Conservation (phyloP, 2,888 invertebrate species). For the Loripinus fragilis region DNA sequence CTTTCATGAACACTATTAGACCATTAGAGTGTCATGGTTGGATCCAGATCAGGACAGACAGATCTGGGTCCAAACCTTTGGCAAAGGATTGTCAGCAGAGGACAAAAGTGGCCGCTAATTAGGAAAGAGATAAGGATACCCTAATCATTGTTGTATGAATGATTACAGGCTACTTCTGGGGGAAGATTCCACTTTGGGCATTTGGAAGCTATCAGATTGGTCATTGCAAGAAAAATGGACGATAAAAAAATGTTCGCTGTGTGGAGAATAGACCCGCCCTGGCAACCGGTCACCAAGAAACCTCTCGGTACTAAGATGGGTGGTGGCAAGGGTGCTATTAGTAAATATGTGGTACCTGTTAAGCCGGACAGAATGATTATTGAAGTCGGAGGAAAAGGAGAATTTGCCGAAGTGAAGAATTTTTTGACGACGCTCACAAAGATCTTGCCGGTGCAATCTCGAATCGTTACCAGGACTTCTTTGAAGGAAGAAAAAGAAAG, state of each 20-base stretch:
- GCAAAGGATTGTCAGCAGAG: too few relatives aligned
- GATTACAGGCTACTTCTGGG: conserved; percentile 90
- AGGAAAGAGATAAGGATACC: too few relatives aligned
- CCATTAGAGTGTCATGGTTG: too few relatives aligned
- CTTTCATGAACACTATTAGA: too few relatives aligned
- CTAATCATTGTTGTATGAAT: too few relatives aligned
- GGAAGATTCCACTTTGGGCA: conserved; percentile 92
- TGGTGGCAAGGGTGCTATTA: conserved; percentile 97
- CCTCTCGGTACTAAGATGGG: conserved; percentile 97
- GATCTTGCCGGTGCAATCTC: conserved; percentile 94
- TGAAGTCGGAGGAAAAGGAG: conserved; percentile 96
- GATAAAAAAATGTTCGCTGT: conserved; percentile 93
- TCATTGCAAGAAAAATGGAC: conserved; percentile 91
- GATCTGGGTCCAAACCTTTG: too few relatives aligned
- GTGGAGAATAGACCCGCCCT: conserved; percentile 97
- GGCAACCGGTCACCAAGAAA: conserved; percentile 93
- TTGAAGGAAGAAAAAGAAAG: conserved; percentile 87
- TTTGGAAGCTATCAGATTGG: conserved; percentile 94
- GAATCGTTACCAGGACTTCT: conserved; percentile 91
- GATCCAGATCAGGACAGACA: too few relatives aligned
- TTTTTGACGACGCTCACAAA: conserved; percentile 88
- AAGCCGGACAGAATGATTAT: conserved; percentile 95
- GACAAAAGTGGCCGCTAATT: too few relatives aligned
- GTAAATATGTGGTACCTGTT: conserved; percentile 97
- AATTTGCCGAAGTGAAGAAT: conserved; percentile 86